Base-by-base conservation (phyloP, 2,888 invertebrate genomes). In the Leucophenga montana region DNA sequence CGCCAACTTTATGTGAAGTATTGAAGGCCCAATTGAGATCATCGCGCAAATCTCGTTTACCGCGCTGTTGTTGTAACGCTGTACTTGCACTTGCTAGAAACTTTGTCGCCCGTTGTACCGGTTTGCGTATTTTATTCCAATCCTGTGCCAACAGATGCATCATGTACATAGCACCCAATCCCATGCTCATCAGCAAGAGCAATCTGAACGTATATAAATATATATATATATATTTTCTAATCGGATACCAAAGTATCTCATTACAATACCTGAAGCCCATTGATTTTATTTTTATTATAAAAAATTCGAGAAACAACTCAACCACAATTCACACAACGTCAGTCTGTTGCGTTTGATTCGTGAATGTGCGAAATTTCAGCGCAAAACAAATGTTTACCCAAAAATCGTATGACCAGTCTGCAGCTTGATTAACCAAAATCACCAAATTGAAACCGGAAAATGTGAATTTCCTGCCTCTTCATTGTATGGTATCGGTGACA, bases 111-210 rank as follows among this genome's bases (percentile, higher is more conserved):
- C 77, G 81, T 5, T 85, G 85, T 53, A 88, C 78, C 3, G 88
- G 88, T 14, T 80, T 75, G n/a, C 84, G 85, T 69, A 90, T 90
- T 77, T 88, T 88, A 73, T 87, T 89, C 83, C 88, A 90, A 73
- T 90, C 90, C 78, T 89, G 88, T 0, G 90, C 90, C 50, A 90
- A 78, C 54, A 89, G 76, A 83, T 90, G 90, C 75, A 90, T 79
- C 87, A 90, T 88, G 73, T 89, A 90, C 82, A 90, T 79, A 1
- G 90, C 90, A 9, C 87, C 89, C 6, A 90, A 78, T 1, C 90
- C 90, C 84, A 89, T 87, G 13, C 83, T 88, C 22, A 87, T 87
- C 46, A 90, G 71, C 1, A 90, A 39, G 22, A 88, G 20, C 9
- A 88, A 57, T 72, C 87, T 87, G 57, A 61, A 70, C n/a, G 33